Evolutionary conservation across 1,140 invertebrate genomes (phyloP).

Genomic region (Asbolus verrucosus): DNA sequence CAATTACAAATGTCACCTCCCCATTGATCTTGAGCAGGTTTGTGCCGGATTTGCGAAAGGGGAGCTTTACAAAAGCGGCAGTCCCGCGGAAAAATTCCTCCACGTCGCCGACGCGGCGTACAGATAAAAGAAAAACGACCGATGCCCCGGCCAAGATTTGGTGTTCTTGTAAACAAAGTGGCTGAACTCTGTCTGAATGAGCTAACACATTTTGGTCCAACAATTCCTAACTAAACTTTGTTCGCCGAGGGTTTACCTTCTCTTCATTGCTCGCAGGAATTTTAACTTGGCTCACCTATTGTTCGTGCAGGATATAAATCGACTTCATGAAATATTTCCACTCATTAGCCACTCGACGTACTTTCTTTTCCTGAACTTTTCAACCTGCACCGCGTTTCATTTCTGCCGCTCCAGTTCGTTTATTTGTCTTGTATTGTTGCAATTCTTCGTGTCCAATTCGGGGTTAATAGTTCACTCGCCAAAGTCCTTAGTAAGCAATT

Average conservation of each 20-base stretch:
- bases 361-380: slow-evolving; percentile 7
- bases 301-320: slow-evolving; percentile 16
- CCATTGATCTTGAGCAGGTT: slow-evolving; percentile 44
- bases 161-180: slow-evolving; percentile 33
- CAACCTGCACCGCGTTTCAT: no score
- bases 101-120: slow-evolving; percentile 7
- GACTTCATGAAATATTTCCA: slow-evolving; percentile 26
- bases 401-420: slow-evolving; percentile 3
- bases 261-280: slow-evolving; percentile 28
- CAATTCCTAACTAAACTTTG: slow-evolving; percentile 27
- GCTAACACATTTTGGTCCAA: slow-evolving; percentile 25
- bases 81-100: slow-evolving; percentile 12
- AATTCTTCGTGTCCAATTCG: neutral
- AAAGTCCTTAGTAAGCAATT: slow-evolving; percentile 30
- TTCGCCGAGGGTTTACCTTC: slow-evolving; percentile 31
- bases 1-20: slow-evolving; percentile 46
- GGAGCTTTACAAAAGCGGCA: slow-evolving; percentile 21
- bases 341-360: slow-evolving; percentile 4
- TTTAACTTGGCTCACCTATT: slow-evolving; percentile 25
- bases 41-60: slow-evolving; percentile 41
- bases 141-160: slow-evolving; percentile 1
- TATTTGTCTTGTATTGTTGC: slow-evolving; percentile 3
- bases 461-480: neutral
- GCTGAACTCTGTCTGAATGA: slow-evolving; percentile 29
- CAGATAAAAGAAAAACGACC: slow-evolving; percentile 4